Evolutionary conservation across 2,888 invertebrate species (phyloP).

Genomic region (Polydrusus tereticollis): DNA sequence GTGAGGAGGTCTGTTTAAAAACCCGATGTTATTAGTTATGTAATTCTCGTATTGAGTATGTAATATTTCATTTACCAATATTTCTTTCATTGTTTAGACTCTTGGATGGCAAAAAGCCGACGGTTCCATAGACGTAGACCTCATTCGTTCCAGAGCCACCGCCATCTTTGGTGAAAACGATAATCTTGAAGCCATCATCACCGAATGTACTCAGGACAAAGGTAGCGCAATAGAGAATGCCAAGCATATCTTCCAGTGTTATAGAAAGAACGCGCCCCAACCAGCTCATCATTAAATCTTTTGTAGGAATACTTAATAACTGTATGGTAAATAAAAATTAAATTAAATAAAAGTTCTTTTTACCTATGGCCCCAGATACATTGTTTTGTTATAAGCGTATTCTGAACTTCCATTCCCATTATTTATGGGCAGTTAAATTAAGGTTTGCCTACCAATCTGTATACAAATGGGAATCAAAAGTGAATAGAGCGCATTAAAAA

Average conservation of each 20-base stretch:
- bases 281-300: background rate
- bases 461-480: no score
- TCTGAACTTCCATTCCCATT: no score
- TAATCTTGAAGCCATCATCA: background rate
- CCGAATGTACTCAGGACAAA: conserved; percentile 24
- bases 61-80: background rate
- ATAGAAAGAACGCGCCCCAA: conserved; percentile 19
- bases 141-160: background rate
- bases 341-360: background rate
- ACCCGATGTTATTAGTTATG: no score
- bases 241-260: conserved; percentile 9
- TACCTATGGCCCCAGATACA: no score
- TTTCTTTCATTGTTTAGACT: conserved; percentile 6
- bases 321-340: background rate
- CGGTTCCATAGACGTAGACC: conserved; percentile 23
- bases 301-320: background rate
- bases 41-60: no score
- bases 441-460: no score
- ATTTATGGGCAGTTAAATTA: no score
- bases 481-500: no score
- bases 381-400: no score
- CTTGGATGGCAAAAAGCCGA: conserved; percentile 40
- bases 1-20: no score
- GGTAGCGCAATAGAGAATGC: conserved; percentile 22
- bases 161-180: conserved; percentile 4